phyloP scores from a whole-genome alignment of 1,140 invertebrate species.

The Scaptodrosophila lebanonensis region DNA sequence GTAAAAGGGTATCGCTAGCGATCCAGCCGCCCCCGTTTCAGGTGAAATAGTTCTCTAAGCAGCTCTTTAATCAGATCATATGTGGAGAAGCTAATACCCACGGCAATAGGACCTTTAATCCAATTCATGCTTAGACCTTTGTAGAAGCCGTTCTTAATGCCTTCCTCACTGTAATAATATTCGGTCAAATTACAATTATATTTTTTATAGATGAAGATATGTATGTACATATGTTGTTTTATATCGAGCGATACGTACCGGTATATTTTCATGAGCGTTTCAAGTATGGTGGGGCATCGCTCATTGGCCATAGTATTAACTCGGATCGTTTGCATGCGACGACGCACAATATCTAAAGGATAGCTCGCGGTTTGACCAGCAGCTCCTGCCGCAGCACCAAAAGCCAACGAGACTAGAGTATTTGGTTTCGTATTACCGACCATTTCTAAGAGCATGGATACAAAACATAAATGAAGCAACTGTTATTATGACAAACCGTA shows the following conservation, averaged over 20 bases:
- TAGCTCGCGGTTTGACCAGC: conserved; percentile 97
- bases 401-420: conserved; percentile 83
- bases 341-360: conserved; percentile 80
- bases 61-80: conserved; percentile 89
- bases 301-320: conserved; percentile 35
- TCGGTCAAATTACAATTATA: not conserved
- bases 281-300: conserved; percentile 55
- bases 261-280: conserved; percentile 67
- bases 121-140: conserved; percentile 99
- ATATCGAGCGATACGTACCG: conserved; percentile 29
- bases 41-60: conserved; percentile 76
- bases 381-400: conserved; percentile 94
- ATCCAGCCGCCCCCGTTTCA: conserved; percentile 54
- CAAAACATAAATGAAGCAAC: not conserved
- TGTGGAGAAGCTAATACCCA: conserved; percentile 98
- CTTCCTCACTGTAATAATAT: conserved; percentile 84
- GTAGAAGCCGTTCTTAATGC: conserved; percentile 92
- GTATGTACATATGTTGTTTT: not conserved
- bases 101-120: conserved; percentile 98
- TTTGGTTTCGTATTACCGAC: conserved; percentile 77
- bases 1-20: conserved; percentile 33
- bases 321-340: conserved; percentile 76
- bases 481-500: conserved; percentile 65
- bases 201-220: too few species aligned
- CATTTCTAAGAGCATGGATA: conserved; percentile 55